Evolutionary conservation across 2,113 vertebrate species (phyloP).

Genomic region (Cyprinodon tularosa): DNA sequence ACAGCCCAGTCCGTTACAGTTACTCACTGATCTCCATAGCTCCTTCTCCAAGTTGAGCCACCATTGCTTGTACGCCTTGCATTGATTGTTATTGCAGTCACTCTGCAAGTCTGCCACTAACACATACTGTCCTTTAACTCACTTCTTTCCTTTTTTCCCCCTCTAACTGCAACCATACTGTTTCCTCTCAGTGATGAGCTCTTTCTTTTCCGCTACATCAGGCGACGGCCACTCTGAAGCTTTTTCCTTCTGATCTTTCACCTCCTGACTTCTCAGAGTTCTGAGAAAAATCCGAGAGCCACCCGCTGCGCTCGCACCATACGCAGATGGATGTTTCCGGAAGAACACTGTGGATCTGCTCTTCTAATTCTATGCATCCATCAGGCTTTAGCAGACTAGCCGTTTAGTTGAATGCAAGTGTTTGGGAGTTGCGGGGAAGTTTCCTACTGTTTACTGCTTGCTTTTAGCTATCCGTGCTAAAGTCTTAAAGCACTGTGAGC

Average conservation of each 20-base stretch:
- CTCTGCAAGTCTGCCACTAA: constrained; percentile 23
- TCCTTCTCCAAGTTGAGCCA: constrained; percentile 11
- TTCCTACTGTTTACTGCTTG: constrained; percentile 17
- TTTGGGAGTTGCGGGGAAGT: constrained; percentile 8
- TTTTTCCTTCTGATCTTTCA: constrained; percentile 56
- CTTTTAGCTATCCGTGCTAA: constrained; percentile 44
- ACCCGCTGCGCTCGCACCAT: constrained; percentile 38
- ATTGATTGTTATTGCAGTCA: constrained; percentile 7
- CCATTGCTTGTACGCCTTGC: constrained; percentile 9
- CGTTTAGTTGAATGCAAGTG: constrained; percentile 19
- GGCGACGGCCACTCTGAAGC: constrained; percentile 73
- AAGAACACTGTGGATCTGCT: constrained; percentile 36
- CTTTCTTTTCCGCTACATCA: constrained; percentile 58
- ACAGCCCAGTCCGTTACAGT: constrained; percentile 10
- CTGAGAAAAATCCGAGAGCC: constrained; percentile 37
- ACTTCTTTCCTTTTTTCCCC: constrained; percentile 4
- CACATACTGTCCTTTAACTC: constrained; percentile 32
- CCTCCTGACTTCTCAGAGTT: constrained; percentile 37
- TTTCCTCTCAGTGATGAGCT: constrained; percentile 41
- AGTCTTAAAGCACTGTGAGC: constrained; percentile 74
- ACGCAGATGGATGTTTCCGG: constrained; percentile 58
- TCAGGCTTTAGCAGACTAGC: constrained; percentile 22
- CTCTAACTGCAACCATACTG: background rate
- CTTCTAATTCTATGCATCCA: constrained; percentile 42
- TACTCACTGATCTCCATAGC: constrained; percentile 5